Evolutionary conservation across 2,888 invertebrate species (phyloP).

Genomic region (Augiades crinisus): DNA sequence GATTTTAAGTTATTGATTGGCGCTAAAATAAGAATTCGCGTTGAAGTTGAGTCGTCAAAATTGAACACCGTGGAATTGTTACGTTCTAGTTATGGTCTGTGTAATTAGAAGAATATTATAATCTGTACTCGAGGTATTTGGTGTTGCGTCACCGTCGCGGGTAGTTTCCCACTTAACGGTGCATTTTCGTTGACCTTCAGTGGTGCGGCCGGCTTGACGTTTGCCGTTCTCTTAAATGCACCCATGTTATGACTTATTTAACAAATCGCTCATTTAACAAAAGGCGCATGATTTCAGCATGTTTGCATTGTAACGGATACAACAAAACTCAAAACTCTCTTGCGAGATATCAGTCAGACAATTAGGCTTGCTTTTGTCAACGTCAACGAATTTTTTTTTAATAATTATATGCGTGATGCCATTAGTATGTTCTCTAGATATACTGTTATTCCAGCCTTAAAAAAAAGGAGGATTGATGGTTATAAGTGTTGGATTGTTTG

Average conservation of each 20-base stretch:
- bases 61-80: not conserved
- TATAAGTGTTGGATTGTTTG: too few relatives aligned
- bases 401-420: too few relatives aligned
- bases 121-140: conserved; percentile 10
- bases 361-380: too few relatives aligned
- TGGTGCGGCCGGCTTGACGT: conserved; percentile 8
- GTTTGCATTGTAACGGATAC: conserved; percentile 1
- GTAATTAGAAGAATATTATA: conserved; percentile 6
- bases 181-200: conserved; percentile 60
- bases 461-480: too few relatives aligned
- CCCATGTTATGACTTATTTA: conserved; percentile 7
- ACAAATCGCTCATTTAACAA: not conserved
- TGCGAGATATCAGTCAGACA: conserved; percentile 4
- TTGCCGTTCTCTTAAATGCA: conserved; percentile 21
- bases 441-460: too few relatives aligned
- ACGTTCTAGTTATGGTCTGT: not conserved
- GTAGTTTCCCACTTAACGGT: conserved; percentile 50
- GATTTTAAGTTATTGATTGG: too few relatives aligned
- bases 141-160: conserved; percentile 32
- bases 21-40: too few relatives aligned
- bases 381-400: too few relatives aligned
- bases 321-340: not conserved
- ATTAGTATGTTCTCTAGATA: too few relatives aligned
- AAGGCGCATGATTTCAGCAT: conserved; percentile 7
- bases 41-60: too few relatives aligned